Base-by-base conservation (phyloP, 2,888 invertebrate genomes). In the Campoletis raptor region DNA sequence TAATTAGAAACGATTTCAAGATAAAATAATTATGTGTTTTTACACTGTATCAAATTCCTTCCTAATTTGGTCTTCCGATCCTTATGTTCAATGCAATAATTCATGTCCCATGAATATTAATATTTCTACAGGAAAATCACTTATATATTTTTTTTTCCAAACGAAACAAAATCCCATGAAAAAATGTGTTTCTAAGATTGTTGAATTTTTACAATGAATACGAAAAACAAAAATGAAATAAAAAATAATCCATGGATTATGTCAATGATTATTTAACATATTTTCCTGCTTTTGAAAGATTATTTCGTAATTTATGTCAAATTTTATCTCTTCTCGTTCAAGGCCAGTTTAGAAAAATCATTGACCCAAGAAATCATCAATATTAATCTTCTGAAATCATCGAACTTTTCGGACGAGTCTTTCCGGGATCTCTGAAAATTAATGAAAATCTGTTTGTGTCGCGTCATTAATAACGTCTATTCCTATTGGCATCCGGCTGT, bases 321-420 rank as follows among this genome's bases (percentile, higher is more conserved):
- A 42, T 45, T 69, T 42, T 24, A 69, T 42, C 67, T 2, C 40
- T 5, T 21, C 42, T 8, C 12, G 21, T 67, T 12, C 10, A 2
- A 24, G 57, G 57, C 57, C 12, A 24, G 10, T 45, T 45, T 12
- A 57, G 57, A 57, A 69, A 78, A 54, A 74, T 61, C 84, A 73
- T 87, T 54, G 70, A 74, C 81, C 72, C 85, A 84, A 88, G 79
- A 83, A 85, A 83, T 82, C 85, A 85, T 90, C 89, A 90, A 90
- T 89, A 90, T 90, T 90, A 88, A 89, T 87, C 85, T 89, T 89
- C 85, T 85, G 72, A 81, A 88, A 80, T 88, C 76, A 82, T 83
- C 40, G 42, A 18, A 70, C 85, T 64, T 40, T 73, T 40, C 73
- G 2, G 15, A 18, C 57, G 24, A 45, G 40, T 45, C 80, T n/a